Evolutionary conservation across 1,140 invertebrate species (phyloP).

Genomic region (Eriocheir sinensis): DNA sequence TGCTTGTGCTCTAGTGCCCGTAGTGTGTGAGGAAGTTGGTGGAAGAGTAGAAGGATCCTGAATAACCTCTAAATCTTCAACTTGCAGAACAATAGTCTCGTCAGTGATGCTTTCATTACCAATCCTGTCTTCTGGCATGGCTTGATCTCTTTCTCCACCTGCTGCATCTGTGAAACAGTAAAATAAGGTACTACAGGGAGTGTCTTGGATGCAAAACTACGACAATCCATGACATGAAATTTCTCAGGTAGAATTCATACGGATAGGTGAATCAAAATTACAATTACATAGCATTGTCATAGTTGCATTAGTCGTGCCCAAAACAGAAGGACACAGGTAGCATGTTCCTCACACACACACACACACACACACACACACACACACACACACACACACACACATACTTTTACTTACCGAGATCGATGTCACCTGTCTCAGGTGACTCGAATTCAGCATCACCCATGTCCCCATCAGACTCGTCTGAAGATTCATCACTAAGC

Average conservation of each 20-base stretch:
- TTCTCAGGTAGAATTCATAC: conserved; percentile 39
- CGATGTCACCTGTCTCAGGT: background rate
- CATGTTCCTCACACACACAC: background rate
- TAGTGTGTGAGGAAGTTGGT: conserved; percentile 50
- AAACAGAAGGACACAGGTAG: background rate
- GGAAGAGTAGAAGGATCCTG: no score
- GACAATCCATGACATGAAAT: conserved; percentile 7
- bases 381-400: no score
- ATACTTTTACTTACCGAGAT: no score
- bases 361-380: no score
- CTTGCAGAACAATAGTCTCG: background rate
- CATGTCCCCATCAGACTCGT: background rate
- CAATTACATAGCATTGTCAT: background rate
- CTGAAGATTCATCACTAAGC: conserved; percentile 46
- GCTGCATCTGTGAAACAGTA: background rate
- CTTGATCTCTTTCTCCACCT: background rate
- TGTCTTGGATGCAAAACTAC: background rate
- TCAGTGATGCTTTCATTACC: background rate
- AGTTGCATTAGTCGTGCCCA: conserved; percentile 27
- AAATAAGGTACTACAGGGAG: background rate
- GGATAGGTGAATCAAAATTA: conserved; percentile 29
- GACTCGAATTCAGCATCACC: background rate
- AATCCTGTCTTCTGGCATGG: conserved; percentile 13
- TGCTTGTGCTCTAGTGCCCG: conserved; percentile 34
- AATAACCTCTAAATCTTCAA: conserved; percentile 41